Percentiles rank a stretch among this genome's conserved stretches.
phyloP scores from a whole-genome alignment of 2,888 invertebrate genomes.

The Alviniconcha strummeri region DNA sequence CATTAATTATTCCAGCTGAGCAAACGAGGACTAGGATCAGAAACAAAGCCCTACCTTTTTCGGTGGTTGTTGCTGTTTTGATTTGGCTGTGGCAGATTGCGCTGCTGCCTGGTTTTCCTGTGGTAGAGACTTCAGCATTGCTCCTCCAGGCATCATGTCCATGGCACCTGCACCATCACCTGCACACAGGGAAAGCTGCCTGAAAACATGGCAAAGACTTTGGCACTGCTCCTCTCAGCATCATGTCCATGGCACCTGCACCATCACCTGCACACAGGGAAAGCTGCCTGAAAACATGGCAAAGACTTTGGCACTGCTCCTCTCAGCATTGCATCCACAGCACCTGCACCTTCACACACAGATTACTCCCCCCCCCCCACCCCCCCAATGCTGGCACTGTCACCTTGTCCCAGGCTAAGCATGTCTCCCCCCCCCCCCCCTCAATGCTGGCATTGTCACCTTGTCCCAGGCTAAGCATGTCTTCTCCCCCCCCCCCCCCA shows the following conservation, averaged over 20 bases:
- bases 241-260: not conserved
- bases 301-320: slow-evolving; percentile 5
- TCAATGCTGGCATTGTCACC: slow-evolving; percentile 35
- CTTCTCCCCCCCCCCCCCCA: no score
- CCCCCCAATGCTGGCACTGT: no score
- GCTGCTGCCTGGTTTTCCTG: slow-evolving; percentile 24
- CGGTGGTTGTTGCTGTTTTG: slow-evolving; percentile 37
- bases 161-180: not conserved
- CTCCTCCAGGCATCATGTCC: slow-evolving; percentile 7
- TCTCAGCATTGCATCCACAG: not conserved
- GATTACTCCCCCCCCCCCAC: no score
- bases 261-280: slow-evolving; percentile 5
- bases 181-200: not conserved
- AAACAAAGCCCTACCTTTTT: slow-evolving; percentile 37
- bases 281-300: no score
- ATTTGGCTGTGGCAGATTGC: slow-evolving; percentile 24
- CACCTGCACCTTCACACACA: not conserved
- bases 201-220: not conserved
- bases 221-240: slow-evolving; percentile 1
- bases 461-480: slow-evolving; percentile 30
- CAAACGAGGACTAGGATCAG: no score
- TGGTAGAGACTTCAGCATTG: not conserved
- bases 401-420: slow-evolving; percentile 36
- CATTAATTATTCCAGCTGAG: no score
- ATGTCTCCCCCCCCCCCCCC: no score